Conservation (phyloP, 2,113 vertebrate species). For the Capra hircus region DNA sequence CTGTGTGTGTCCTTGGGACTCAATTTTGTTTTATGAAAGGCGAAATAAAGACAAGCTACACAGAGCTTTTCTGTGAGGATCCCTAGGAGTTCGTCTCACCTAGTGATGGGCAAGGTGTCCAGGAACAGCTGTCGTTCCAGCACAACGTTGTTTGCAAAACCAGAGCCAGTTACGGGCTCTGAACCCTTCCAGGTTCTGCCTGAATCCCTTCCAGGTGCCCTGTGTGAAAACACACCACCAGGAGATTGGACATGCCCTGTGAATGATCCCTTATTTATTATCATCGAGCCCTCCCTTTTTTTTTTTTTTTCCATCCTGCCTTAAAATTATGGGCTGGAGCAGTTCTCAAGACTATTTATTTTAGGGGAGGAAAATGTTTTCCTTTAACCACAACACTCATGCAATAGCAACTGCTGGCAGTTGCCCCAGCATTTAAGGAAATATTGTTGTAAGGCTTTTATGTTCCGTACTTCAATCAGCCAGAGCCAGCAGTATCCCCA, state of each 20-base stretch:
- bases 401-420: slow-evolving; percentile 75
- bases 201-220: slow-evolving; percentile 28
- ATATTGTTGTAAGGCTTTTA: slow-evolving; percentile 86
- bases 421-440: slow-evolving; percentile 84
- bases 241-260: slow-evolving; percentile 19
- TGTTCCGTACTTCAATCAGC: slow-evolving; percentile 85
- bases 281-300: slow-evolving; percentile 67
- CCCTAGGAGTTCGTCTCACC: rapidly evolving
- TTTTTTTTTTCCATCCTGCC: not conserved
- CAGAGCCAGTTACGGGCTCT: not conserved
- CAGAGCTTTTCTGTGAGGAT: not conserved
- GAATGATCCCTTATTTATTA: slow-evolving; percentile 67
- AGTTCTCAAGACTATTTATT: slow-evolving; percentile 81
- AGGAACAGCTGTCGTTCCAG: not conserved
- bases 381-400: slow-evolving; percentile 73
- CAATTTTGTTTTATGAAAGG: not conserved
- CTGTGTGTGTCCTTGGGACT: not conserved
- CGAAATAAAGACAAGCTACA: not conserved
- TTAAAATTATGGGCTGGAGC: slow-evolving; percentile 76
- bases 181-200: not conserved
- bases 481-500: slow-evolving; percentile 82
- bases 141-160: not conserved
- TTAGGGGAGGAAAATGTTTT: slow-evolving; percentile 73
- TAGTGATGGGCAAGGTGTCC: not conserved
- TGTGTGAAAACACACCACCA: slow-evolving; percentile 30